These are phyloP conservation scores for Leptinotarsa undecemlineata DNA, from an alignment of 1,140 invertebrate species.

Conservation along the genomic window DNA sequence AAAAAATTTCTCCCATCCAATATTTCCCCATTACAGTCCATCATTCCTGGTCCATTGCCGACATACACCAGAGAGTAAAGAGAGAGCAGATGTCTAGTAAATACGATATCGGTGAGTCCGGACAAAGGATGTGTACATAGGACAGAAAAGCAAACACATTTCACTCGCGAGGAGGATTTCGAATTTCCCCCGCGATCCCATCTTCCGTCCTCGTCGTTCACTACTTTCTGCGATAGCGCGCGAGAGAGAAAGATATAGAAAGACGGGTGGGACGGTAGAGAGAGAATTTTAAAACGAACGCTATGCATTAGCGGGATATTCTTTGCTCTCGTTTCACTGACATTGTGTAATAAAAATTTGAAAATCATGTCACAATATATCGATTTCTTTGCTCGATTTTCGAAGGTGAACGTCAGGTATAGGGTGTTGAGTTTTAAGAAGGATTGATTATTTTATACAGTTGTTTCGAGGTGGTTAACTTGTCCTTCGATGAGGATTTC, in stretches of 20 bases:
- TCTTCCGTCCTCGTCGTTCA: constrained; percentile 6
- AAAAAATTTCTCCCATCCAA: background rate
- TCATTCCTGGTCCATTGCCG: constrained; percentile 3
- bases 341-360: constrained; percentile 42
- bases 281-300: constrained; percentile 32
- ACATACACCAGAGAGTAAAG: constrained; percentile 15
- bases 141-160: constrained; percentile 54
- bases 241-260: constrained; percentile 15
- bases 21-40: constrained; percentile 18
- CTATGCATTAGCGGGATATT: constrained; percentile 43
- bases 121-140: constrained; percentile 55
- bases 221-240: constrained; percentile 21
- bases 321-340: constrained; percentile 41
- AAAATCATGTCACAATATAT: constrained; percentile 37
- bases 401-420: constrained; percentile 7
- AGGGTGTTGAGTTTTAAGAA: background rate
- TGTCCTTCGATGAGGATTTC: no score
- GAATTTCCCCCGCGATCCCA: constrained; percentile 36
- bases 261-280: constrained; percentile 18
- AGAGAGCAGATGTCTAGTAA: constrained; percentile 53
- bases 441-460: no score
- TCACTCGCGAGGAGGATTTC: constrained; percentile 45
- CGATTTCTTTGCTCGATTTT: constrained; percentile 16
- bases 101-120: constrained; percentile 54
- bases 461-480: no score